phyloP scores from a whole-genome alignment of 2,888 invertebrate species.

The Ypsolopha sequella region DNA sequence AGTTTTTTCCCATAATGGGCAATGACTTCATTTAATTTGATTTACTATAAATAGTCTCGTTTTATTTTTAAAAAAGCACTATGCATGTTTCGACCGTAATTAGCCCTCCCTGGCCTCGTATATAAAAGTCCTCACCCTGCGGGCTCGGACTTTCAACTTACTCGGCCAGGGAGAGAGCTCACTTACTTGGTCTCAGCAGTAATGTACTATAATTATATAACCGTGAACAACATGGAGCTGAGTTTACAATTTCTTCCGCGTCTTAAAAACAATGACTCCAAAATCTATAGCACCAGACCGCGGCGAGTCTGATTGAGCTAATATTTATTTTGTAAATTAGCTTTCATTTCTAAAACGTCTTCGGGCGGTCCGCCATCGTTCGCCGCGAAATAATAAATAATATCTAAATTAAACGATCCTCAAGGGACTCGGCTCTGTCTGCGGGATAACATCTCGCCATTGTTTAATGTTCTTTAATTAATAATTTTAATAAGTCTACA shows the following conservation, averaged over 20 bases:
- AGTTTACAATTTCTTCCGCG: not conserved
- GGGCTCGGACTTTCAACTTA: no score
- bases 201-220: not conserved
- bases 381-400: constrained; percentile 43
- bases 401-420: constrained; percentile 54
- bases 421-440: constrained; percentile 21
- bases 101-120: no score
- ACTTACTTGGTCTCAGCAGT: no score
- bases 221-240: not conserved
- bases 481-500: constrained; percentile 42
- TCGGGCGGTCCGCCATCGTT: constrained; percentile 22
- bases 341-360: constrained; percentile 38
- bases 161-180: no score
- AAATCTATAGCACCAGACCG: constrained; percentile 2
- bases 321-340: constrained; percentile 70
- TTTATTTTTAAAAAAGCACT: no score
- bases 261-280: not conserved
- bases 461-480: constrained; percentile 57
- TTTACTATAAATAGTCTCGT: no score
- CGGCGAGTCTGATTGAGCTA: constrained; percentile 43
- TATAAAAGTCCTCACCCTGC: no score
- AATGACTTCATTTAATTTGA: no score
- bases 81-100: no score
- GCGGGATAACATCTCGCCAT: constrained; percentile 27
- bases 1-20: no score